Evolutionary conservation across 2,888 invertebrate species (phyloP), one percentile per base, ranked within the genome.

Genomic region (Torymus texanus): DNA sequence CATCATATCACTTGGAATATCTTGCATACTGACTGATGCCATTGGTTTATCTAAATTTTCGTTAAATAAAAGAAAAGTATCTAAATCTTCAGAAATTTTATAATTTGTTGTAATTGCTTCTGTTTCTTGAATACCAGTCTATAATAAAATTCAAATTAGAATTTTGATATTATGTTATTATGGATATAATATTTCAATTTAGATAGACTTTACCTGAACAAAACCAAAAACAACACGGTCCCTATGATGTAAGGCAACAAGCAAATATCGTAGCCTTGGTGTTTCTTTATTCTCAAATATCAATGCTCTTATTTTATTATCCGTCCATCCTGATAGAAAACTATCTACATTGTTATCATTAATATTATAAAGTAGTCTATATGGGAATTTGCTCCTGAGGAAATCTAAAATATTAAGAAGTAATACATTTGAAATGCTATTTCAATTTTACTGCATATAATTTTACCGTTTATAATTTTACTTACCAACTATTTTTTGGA

Each of bases 261-360:
- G 93, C 83, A 98, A 92, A 91, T 98, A 98, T 82, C 98, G 92
- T 75, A 98, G 92, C 72, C 97, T 93, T 75, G 96, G 94, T 13
- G 93, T 93, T 82, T 92, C 93, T 79, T 94, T 92, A 81, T 95
- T 95, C 87, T 97, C 95, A 90, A 98, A 96, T 86, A 98, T 95
- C 76, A 98, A 91, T 51, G 96, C 97, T 83, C 98, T 93, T 61
- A 98, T 97, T 89, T 95, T 93, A 90, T 98, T 98, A 91, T 98
- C 98, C 81, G 93, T 93, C 95, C 98, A 98, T 74, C 97, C 97
- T 65, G 93, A 93, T 51, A 98, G 92, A 89, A 98, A 98, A 10
- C 92, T 91, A 68, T 96, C 94, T 56, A 95, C 92, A 86, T 95
- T 95, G 51, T 92, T 91, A 85, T 95, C 95, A 76, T 93, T 93